These are phyloP conservation scores for Lasiurus borealis DNA, from an alignment of 2,113 vertebrate genomes.

Conservation along the genomic window DNA sequence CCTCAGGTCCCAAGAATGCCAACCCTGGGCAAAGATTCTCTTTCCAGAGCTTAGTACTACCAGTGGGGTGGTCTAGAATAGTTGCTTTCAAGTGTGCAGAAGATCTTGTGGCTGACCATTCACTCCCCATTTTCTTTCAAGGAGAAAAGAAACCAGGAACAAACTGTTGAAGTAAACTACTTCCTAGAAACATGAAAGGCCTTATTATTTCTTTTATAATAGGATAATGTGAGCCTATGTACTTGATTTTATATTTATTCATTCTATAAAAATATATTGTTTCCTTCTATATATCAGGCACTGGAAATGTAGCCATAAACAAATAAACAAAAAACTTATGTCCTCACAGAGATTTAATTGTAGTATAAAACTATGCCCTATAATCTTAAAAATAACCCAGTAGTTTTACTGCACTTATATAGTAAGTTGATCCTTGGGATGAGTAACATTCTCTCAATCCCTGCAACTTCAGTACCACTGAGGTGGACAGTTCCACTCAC, in stretches of 20 bases:
- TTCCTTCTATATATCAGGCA: not conserved
- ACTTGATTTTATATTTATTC: not conserved
- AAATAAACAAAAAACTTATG: not conserved
- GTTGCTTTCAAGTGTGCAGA: not conserved
- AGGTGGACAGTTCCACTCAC: not conserved
- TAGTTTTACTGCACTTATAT: not conserved
- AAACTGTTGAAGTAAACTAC: not conserved
- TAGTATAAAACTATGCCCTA: not conserved
- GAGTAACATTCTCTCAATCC: accelerated
- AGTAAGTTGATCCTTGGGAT: not conserved
- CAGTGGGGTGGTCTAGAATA: too few relatives aligned
- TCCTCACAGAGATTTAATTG: not conserved
- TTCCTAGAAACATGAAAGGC: not conserved
- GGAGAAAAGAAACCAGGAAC: not conserved
- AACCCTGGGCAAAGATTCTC: not conserved
- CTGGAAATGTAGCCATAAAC: not conserved
- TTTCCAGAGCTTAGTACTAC: accelerated
- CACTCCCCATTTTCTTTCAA: not conserved
- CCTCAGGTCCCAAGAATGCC: not conserved
- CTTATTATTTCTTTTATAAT: not conserved
- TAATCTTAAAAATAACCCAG: not conserved
- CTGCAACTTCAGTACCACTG: not conserved
- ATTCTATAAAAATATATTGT: not conserved
- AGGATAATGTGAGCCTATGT: not conserved
- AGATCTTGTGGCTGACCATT: not conserved